phyloP scores from a whole-genome alignment of 92 coral and sea anemone genomes.

The Virgularia gustaviana region DNA sequence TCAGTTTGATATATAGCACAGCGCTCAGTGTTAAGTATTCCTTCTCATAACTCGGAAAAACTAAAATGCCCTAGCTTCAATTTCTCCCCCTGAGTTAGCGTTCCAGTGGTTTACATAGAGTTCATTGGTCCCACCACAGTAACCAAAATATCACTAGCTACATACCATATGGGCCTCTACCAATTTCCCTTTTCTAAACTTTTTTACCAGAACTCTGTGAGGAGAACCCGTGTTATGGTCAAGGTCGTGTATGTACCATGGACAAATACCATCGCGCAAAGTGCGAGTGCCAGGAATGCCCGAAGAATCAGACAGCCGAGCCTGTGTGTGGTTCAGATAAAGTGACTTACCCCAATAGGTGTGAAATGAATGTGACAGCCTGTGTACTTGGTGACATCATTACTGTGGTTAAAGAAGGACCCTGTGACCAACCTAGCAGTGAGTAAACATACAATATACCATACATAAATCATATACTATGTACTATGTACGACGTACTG shows the following conservation, averaged over 20 bases:
- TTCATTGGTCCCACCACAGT: no score
- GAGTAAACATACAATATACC: no score
- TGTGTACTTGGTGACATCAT: conserved; percentile 68
- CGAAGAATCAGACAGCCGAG: conserved; percentile 21
- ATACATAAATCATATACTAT: no score
- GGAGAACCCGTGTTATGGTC: conserved; percentile 53
- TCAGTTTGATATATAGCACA: no score
- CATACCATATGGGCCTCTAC: background rate
- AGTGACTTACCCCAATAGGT: conserved; percentile 61
- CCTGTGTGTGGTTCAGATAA: conserved; percentile 82
- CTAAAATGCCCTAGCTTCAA: no score
- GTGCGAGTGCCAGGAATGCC: conserved; percentile 67
- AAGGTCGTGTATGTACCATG: conserved; percentile 67
- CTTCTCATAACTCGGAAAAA: no score
- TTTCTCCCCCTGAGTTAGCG: no score
- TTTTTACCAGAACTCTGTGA: conserved; percentile 55
- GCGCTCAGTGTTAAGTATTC: no score
- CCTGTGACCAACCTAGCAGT: conserved; percentile 29
- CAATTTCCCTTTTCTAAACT: background rate
- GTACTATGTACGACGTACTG: no score
- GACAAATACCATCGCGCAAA: conserved; percentile 56
- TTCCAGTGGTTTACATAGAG: no score
- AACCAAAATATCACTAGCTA: background rate
- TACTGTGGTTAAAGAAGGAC: conserved; percentile 57
- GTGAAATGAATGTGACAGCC: conserved; percentile 80